Conservation (phyloP, 2,888 invertebrate species). For the Pocota personata region DNA sequence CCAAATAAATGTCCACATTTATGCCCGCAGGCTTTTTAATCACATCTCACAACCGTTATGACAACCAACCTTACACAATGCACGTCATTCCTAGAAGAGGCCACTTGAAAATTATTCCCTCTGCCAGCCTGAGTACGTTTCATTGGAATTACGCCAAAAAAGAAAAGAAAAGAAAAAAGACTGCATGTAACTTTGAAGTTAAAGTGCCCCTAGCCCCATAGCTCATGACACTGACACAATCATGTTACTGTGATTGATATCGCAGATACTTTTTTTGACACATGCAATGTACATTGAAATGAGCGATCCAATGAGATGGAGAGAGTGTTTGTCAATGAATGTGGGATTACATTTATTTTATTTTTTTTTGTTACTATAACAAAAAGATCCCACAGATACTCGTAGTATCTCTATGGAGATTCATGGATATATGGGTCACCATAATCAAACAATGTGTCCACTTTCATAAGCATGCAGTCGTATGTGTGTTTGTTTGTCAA, state of each 20-base stretch:
- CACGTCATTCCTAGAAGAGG: conserved; percentile 67
- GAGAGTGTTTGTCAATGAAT: conserved; percentile 27
- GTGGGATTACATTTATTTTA: conserved; percentile 30
- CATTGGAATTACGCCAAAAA: conserved; percentile 67
- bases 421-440: conserved; percentile 53
- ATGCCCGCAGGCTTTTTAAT: conserved; percentile 45
- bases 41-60: conserved; percentile 54
- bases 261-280: conserved; percentile 68
- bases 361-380: not conserved
- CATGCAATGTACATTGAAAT: conserved; percentile 53
- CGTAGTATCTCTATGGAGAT: not conserved
- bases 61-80: conserved; percentile 57
- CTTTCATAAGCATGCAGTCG: not conserved
- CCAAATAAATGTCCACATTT: conserved; percentile 41
- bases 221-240: conserved; percentile 72
- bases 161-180: not conserved
- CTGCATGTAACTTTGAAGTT: conserved; percentile 53
- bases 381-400: conserved; percentile 29
- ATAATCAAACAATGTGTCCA: conserved; percentile 55
- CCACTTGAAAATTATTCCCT: conserved; percentile 63
- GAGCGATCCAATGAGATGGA: not conserved
- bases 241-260: conserved; percentile 73
- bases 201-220: conserved; percentile 40
- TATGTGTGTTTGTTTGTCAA: conserved; percentile 47
- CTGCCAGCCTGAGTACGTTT: conserved; percentile 30